Evolutionary conservation across 2,888 invertebrate species (phyloP).

Genomic region (Lochmaea capreae): DNA sequence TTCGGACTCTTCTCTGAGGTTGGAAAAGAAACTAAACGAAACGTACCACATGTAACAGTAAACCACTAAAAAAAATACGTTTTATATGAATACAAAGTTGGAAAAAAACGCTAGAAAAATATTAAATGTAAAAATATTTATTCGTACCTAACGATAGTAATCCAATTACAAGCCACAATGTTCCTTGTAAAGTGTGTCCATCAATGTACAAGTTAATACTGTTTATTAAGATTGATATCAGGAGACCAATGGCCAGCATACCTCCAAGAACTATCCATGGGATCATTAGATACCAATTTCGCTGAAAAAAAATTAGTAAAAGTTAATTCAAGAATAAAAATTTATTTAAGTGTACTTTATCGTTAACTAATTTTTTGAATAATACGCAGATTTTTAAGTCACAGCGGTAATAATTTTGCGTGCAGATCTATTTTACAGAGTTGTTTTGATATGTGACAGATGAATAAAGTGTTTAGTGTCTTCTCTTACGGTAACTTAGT

Average conservation of each 20-base stretch:
- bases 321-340: too few relatives aligned
- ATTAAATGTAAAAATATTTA: not conserved
- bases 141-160: slow-evolving; percentile 72
- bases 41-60: slow-evolving; percentile 87
- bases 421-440: too few relatives aligned
- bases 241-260: slow-evolving; percentile 80
- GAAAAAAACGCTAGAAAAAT: not conserved
- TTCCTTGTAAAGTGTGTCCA: slow-evolving; percentile 68
- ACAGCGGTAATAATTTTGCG: too few relatives aligned
- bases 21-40: slow-evolving; percentile 84
- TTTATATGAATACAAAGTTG: not conserved
- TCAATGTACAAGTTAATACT: slow-evolving; percentile 80
- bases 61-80: slow-evolving; percentile 72
- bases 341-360: too few relatives aligned
- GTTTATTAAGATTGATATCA: slow-evolving; percentile 84
- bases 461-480: too few relatives aligned
- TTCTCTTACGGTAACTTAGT: too few relatives aligned
- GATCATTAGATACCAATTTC: slow-evolving; percentile 84
- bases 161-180: slow-evolving; percentile 73
- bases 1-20: slow-evolving; percentile 76
- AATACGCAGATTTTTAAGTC: too few relatives aligned
- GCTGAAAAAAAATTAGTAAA: slow-evolving; percentile 66
- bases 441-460: too few relatives aligned
- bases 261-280: slow-evolving; percentile 87
- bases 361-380: too few relatives aligned